Evolutionary conservation across 2,888 invertebrate species (phyloP), one percentile per base, ranked within the genome.

Genomic region (Acanthacorydalis orientalis): DNA sequence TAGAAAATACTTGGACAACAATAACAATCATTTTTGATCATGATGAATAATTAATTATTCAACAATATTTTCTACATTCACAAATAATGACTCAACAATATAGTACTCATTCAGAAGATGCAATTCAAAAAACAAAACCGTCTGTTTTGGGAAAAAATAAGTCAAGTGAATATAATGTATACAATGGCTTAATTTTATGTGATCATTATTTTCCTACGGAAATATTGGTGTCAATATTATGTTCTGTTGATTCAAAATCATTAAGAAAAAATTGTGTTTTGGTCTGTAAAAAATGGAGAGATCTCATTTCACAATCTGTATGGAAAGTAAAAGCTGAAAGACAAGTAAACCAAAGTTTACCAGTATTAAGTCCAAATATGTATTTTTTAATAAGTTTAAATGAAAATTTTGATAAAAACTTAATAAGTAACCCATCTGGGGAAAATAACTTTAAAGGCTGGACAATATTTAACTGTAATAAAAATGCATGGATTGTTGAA

Each of bases 271-370:
- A 57, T 11, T 65, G 66, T 51, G 64, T 66, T 46, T 52, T 65
- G 34, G 74, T 74, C 1, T 74, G 74, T 52, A 68, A 65, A 54
- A 60, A 60, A 39, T 75, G 75, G 75, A 63, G 64, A 47, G 56
- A 59, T 23, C 52, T 73, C 16, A 64, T 72, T 23, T 63, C 65
- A 53, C 62, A 51, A 34, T 60, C 64, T 10, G 59, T 67, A 7
- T 68, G 67, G 67, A 60, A 63, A n/a, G 58, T 61, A 41, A 68
- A 65, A 51, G 62, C 62, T 2, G 60, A 63, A 51, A 48, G 52
- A 35, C 51, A 55, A 12, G 7, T 37, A 37, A 37, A 9, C 6
- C 7, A 37, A 37, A 37, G 37, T 12, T 14, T 37, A 14, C n/a
- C 14, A 7, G 7, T 37, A 12, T 33, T 59, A 10, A 53, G 51